A percentile compares a stretch with the other conserved stretches of the same genome.
These are phyloP conservation scores for Cyanoderma ruficeps DNA, from an alignment of 2,113 vertebrate genomes.

Conservation along the genomic window DNA sequence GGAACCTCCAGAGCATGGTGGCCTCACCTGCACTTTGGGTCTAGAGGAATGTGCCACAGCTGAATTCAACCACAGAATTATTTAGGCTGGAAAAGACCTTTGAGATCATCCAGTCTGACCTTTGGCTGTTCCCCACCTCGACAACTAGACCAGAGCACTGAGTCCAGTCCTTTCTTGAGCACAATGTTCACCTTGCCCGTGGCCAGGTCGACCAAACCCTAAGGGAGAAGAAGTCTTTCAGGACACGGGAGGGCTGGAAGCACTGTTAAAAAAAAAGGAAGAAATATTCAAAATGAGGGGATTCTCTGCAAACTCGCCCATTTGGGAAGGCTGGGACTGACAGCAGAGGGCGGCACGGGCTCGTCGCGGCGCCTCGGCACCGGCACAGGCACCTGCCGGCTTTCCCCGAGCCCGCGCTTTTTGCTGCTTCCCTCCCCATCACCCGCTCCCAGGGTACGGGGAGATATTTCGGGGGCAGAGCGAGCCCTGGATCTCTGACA, in stretches of 20 bases:
- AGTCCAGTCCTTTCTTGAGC: too few species aligned
- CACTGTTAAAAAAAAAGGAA: rapidly evolving
- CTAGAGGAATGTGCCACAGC: constrained; percentile 82
- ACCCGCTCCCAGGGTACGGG: not conserved
- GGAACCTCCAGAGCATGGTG: not conserved
- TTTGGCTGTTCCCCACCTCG: not conserved
- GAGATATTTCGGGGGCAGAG: not conserved
- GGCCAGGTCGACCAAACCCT: not conserved
- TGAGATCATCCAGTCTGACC: not conserved
- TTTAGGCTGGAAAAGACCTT: not conserved
- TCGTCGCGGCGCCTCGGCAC: rapidly evolving
- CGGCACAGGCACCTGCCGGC: not conserved
- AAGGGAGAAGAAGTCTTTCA: rapidly evolving
- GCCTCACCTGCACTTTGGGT: constrained; percentile 88
- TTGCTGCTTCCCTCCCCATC: not conserved
- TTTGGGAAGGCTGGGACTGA: not conserved
- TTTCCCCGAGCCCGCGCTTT: not conserved
- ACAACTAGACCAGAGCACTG: not conserved
- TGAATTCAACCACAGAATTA: not conserved
- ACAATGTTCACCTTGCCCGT: not conserved
- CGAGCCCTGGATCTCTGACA: not conserved
- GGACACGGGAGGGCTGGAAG: rapidly evolving
- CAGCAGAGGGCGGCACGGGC: constrained; percentile 43
- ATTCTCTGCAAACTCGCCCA: not conserved
- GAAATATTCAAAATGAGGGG: not conserved